Conservation (phyloP, 2,113 vertebrate species). For the Furnarius figulus region DNA sequence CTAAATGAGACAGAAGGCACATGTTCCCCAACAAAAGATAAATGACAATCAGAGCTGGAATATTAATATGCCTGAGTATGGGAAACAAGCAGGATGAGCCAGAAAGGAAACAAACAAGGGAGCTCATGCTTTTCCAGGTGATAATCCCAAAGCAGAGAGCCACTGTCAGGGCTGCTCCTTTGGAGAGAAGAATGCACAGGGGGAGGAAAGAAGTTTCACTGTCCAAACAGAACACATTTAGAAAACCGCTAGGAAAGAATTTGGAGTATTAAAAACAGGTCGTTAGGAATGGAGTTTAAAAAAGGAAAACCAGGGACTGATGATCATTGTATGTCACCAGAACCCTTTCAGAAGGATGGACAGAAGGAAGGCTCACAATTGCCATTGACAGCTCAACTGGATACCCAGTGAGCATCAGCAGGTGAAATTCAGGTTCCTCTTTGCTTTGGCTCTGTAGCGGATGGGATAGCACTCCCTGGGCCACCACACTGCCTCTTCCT, state of each 20-base stretch:
- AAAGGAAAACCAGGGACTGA: background rate
- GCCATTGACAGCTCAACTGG: background rate
- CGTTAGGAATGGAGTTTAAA: background rate
- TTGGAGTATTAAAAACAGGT: background rate
- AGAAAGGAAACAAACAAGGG: background rate
- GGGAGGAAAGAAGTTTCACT: background rate
- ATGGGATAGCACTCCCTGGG: background rate
- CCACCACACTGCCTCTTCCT: background rate
- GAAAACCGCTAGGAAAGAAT: background rate
- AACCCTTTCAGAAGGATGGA: background rate
- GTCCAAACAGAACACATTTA: background rate
- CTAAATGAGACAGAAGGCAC: background rate
- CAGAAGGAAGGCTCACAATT: background rate
- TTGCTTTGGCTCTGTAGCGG: background rate
- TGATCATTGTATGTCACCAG: accelerated
- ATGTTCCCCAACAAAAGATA: constrained; percentile 5
- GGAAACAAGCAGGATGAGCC: background rate
- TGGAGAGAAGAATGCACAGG: accelerated
- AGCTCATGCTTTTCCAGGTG: accelerated
- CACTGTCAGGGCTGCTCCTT: background rate
- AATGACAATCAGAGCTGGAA: background rate
- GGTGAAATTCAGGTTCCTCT: background rate
- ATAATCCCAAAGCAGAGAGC: background rate
- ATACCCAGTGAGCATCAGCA: background rate
- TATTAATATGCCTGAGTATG: background rate